A percentile compares a stretch with the other conserved stretches of the same genome.
Conservation (phyloP, 92 coral and sea anemone species). For the Parazoanthus swiftii region DNA sequence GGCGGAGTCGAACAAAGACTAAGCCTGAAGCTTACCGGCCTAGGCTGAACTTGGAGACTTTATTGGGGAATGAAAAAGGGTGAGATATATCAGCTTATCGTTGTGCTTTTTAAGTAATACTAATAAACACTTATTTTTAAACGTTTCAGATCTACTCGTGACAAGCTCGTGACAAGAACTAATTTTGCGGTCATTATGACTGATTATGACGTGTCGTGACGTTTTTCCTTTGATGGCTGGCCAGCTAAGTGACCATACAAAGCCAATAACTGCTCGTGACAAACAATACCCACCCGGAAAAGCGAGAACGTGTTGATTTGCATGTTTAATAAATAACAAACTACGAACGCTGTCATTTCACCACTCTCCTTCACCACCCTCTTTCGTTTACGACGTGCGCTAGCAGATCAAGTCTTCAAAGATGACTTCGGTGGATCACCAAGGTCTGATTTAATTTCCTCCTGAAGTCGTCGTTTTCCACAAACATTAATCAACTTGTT, state of each 20-base stretch:
- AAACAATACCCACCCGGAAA: neutral
- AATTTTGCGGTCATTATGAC: too few relatives aligned
- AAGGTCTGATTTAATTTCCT: slow-evolving; percentile 44
- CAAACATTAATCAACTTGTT: neutral
- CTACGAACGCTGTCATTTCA: slow-evolving; percentile 3
- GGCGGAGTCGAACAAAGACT: too few relatives aligned
- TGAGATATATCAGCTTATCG: too few relatives aligned
- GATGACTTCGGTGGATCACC: slow-evolving; percentile 55
- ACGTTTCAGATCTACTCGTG: too few relatives aligned
- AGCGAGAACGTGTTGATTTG: neutral
- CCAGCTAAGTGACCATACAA: slow-evolving; percentile 5
- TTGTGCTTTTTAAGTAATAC: too few relatives aligned
- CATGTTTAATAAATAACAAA: slow-evolving; percentile 33
- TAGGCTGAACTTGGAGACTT: too few relatives aligned
- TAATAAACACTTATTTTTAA: too few relatives aligned
- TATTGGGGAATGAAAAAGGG: too few relatives aligned
- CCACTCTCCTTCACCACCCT: slow-evolving; percentile 13
- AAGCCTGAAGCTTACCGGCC: too few relatives aligned
- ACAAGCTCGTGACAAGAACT: too few relatives aligned
- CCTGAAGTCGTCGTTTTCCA: neutral
- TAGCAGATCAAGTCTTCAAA: neutral
- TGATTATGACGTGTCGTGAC: neutral
- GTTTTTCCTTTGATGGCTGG: neutral
- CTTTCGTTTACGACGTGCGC: neutral
- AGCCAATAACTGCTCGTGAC: neutral